Evolutionary conservation across 2,888 invertebrate genomes (phyloP).

Genomic region (Dorcus parallelipipedus): DNA sequence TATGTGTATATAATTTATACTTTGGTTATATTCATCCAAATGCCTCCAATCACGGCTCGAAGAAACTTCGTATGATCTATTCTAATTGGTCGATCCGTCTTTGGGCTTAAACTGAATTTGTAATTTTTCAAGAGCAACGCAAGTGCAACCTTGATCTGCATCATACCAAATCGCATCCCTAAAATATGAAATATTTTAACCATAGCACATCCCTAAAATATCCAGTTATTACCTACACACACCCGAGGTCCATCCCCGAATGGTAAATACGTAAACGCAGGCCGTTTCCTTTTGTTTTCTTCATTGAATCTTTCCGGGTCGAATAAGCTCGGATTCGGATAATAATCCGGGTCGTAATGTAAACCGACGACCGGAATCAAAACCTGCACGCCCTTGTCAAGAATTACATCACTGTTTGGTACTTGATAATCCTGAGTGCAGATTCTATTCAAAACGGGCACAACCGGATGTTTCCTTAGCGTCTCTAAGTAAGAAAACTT

Average conservation of each 20-base stretch:
- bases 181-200: constrained; percentile 7
- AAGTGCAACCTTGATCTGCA: constrained; percentile 36
- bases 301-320: constrained; percentile 43
- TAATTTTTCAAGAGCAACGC: constrained; percentile 28
- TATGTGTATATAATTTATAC: too few relatives aligned
- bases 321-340: constrained; percentile 42
- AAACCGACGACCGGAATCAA: constrained; percentile 38
- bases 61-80: constrained; percentile 22
- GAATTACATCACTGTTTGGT: constrained; percentile 29
- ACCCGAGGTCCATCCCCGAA: constrained; percentile 24
- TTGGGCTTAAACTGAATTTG: constrained; percentile 28
- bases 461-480: constrained; percentile 45
- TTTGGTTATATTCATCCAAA: constrained; percentile 26
- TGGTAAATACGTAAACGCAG: constrained; percentile 21
- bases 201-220: background rate
- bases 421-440: constrained; percentile 34
- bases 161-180: constrained; percentile 38
- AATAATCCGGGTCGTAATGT: constrained; percentile 41
- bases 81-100: constrained; percentile 30
- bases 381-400: constrained; percentile 41
- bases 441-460: constrained; percentile 35
- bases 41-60: constrained; percentile 21
- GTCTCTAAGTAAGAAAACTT: constrained; percentile 37
- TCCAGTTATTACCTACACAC: constrained; percentile 20
- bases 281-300: constrained; percentile 25